phyloP scores from a whole-genome alignment of 2,797 vertebrate species.

The Melanotaenia trifasciata region DNA sequence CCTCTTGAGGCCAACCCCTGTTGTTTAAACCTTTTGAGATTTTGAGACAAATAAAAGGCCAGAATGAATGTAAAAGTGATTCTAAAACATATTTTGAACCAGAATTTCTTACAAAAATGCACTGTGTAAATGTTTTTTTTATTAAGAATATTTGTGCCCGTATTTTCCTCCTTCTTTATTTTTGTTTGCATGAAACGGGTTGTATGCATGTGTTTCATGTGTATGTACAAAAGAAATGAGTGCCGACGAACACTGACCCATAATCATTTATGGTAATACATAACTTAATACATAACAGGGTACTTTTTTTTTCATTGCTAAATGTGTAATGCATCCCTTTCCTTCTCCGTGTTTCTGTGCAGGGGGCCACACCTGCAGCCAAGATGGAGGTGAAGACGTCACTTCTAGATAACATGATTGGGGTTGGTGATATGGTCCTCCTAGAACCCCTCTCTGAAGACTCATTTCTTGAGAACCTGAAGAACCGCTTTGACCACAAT shows the following conservation, averaged over 20 bases:
- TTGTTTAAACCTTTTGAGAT: slow-evolving; percentile 77
- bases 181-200: neutral
- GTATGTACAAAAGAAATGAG: neutral
- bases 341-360: slow-evolving; percentile 29
- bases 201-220: neutral
- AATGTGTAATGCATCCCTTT: slow-evolving; percentile 12
- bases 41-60: neutral
- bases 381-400: slow-evolving; percentile 99
- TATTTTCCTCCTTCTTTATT: slow-evolving; percentile 5
- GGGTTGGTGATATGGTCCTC: slow-evolving; percentile 98
- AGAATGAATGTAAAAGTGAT: neutral
- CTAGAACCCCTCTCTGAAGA: slow-evolving; percentile 94
- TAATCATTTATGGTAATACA: neutral
- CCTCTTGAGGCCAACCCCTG: slow-evolving; percentile 50
- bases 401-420: slow-evolving; percentile 98
- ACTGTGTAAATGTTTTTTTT: slow-evolving; percentile 9
- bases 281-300: neutral
- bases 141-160: slow-evolving; percentile 44
- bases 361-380: slow-evolving; percentile 81
- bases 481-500: slow-evolving; percentile 93
- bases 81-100: slow-evolving; percentile 33
- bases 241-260: neutral
- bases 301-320: neutral
- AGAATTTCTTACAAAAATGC: slow-evolving; percentile 36
- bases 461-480: slow-evolving; percentile 92